A percentile compares a stretch with the other conserved stretches of the same genome.
phyloP scores from a whole-genome alignment of 2,888 invertebrate genomes.

The Drosophila lutescens region DNA sequence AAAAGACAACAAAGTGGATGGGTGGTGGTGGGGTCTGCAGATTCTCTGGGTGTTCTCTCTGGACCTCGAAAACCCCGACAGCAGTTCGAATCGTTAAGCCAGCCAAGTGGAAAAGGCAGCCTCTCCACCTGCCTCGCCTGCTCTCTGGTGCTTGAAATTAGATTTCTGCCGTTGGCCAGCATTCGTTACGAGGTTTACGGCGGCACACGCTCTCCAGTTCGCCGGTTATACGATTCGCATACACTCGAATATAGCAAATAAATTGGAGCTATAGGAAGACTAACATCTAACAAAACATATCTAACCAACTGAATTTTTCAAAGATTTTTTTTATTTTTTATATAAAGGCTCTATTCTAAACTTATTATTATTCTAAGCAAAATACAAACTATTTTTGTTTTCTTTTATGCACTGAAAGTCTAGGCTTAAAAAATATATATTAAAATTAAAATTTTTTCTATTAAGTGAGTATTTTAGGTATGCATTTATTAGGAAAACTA shows the following conservation, averaged over 20 bases:
- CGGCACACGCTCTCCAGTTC: slow-evolving; percentile 35
- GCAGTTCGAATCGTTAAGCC: slow-evolving; percentile 69
- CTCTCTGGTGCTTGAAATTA: slow-evolving; percentile 78
- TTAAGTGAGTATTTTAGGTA: too few species aligned
- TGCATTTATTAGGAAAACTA: too few species aligned
- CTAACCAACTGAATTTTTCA: too few species aligned
- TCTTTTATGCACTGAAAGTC: too few species aligned
- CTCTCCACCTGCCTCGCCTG: slow-evolving; percentile 20
- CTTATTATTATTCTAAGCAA: too few species aligned
- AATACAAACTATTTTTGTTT: too few species aligned
- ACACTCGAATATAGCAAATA: neutral
- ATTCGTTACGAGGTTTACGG: slow-evolving; percentile 70
- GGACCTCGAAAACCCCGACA: slow-evolving; percentile 39
- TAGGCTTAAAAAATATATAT: too few species aligned
- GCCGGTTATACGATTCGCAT: neutral
- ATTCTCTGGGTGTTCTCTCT: neutral
- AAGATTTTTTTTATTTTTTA: too few species aligned
- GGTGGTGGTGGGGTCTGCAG: neutral
- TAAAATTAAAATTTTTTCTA: too few species aligned
- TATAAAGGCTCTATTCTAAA: too few species aligned
- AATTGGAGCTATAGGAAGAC: neutral
- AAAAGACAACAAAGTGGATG: slow-evolving; percentile 41
- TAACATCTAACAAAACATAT: neutral
- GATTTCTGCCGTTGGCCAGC: slow-evolving; percentile 66
- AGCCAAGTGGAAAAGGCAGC: slow-evolving; percentile 67